Conservation (phyloP, 2,888 invertebrate species). For the Perizoma flavofasciatum region DNA sequence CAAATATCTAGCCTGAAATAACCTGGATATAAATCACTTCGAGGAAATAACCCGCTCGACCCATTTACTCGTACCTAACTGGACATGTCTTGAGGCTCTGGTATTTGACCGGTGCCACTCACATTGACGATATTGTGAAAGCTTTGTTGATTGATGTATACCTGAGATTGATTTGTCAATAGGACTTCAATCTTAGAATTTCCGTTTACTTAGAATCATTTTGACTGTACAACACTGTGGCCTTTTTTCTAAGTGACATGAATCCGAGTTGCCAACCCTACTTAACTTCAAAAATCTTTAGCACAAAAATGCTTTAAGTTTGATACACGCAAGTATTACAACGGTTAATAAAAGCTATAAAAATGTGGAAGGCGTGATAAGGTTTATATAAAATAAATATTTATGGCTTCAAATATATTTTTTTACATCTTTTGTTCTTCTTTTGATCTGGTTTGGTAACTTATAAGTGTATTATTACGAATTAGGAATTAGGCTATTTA, state of each 20-base stretch:
- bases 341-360: constrained; percentile 40
- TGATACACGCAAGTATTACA: constrained; percentile 37
- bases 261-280: constrained; percentile 30
- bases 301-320: constrained; percentile 36
- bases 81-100: constrained; percentile 61
- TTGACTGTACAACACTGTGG: neutral
- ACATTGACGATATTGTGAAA: constrained; percentile 55
- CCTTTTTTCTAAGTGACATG: constrained; percentile 13
- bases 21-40: constrained; percentile 72
- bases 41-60: constrained; percentile 63
- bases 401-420: constrained; percentile 34
- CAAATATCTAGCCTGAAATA: constrained; percentile 64
- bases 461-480: too few relatives aligned
- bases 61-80: constrained; percentile 59
- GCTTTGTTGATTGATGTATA: constrained; percentile 45
- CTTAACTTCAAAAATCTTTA: constrained; percentile 34
- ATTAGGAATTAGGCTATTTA: too few relatives aligned
- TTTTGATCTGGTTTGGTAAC: too few relatives aligned
- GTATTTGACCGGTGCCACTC: constrained; percentile 43
- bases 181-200: neutral
- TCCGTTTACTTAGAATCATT: neutral
- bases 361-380: constrained; percentile 42
- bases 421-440: too few relatives aligned
- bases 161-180: constrained; percentile 40
- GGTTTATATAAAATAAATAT: constrained; percentile 41